Evolutionary conservation across 2,888 invertebrate species (phyloP), one percentile per base, ranked within the genome.

Genomic region (Microctonus aethiopoides): DNA sequence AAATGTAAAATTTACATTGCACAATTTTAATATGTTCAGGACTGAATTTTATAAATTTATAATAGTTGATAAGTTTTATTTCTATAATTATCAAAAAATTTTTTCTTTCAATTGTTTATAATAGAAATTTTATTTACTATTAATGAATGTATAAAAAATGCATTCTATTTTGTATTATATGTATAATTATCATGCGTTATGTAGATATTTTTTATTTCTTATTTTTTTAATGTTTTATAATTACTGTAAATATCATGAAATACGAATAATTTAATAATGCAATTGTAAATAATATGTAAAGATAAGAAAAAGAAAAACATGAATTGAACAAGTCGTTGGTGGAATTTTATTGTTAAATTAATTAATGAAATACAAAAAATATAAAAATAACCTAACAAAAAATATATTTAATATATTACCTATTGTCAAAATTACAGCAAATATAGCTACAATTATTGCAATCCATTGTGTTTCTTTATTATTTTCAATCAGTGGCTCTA

Each of bases 361-460:
- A 67, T 65, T 20, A 13, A 9, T 68, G 26, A 41, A 9, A 69
- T 32, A 36, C 66, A 57, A 52, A 36, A 66, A 34, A 59, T 34
- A 61, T 57, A 63, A 70, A 71, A 62, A 63, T 69, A 67, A 76
- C 73, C 59, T 65, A 73, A 29, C 4, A 24, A 54, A 63, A 39
- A 52, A 54, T 56, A 34, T 61, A 41, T 24, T 9, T 52, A 9
- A 22, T 26, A 61, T 75, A 74, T 84, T 86, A 87, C 87, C 83
- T 76, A 87, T 67, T 6, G 87, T 86, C 70, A 87, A 34, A 67
- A 87, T 71, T 59, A 86, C 78, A 3, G 77, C 81, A 64, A 86
- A 72, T 26, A 86, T 74, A n/a, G 86, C 86, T 51, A 78, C 75
- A 70, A 87, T 72, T 67, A 87, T 79, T 72, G 80, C 82, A 74